phyloP scores from a whole-genome alignment of 2,888 invertebrate genomes.

The Acrobasis suavella region DNA sequence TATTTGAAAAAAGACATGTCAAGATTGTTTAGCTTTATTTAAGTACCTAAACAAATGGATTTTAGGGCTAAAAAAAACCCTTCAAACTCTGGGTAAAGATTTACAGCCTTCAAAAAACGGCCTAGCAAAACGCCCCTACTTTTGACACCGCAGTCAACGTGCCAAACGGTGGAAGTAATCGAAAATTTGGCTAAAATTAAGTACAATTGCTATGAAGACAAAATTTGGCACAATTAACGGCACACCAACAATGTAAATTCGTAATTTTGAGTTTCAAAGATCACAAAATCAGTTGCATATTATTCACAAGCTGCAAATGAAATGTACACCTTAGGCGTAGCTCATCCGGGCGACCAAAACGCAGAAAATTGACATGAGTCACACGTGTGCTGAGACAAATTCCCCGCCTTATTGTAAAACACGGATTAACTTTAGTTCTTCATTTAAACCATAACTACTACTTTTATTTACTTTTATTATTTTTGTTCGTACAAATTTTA shows the following conservation, averaged over 20 bases:
- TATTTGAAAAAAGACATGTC: too few relatives aligned
- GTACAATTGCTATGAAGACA: not conserved
- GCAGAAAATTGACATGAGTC: too few relatives aligned
- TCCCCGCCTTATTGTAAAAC: too few relatives aligned
- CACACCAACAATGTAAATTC: constrained; percentile 25
- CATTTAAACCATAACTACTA: too few relatives aligned
- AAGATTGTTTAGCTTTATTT: too few relatives aligned
- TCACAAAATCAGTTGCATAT: not conserved
- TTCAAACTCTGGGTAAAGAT: not conserved
- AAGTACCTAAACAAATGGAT: too few relatives aligned
- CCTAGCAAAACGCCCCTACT: not conserved
- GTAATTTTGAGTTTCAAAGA: constrained; percentile 5
- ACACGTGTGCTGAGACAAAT: too few relatives aligned
- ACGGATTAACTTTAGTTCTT: too few relatives aligned
- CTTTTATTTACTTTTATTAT: too few relatives aligned
- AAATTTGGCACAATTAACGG: constrained; percentile 21
- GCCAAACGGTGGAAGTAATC: not conserved
- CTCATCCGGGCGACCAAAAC: too few relatives aligned
- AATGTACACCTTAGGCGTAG: not conserved
- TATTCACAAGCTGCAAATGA: not conserved
- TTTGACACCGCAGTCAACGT: not conserved
- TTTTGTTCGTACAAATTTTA: too few relatives aligned
- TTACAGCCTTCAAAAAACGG: not conserved
- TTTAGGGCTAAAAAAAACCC: constrained; percentile 7
- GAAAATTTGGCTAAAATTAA: constrained; percentile 1